These are phyloP conservation scores for Cardinalis cardinalis DNA, from an alignment of 2,113 vertebrate species.

Conservation along the genomic window DNA sequence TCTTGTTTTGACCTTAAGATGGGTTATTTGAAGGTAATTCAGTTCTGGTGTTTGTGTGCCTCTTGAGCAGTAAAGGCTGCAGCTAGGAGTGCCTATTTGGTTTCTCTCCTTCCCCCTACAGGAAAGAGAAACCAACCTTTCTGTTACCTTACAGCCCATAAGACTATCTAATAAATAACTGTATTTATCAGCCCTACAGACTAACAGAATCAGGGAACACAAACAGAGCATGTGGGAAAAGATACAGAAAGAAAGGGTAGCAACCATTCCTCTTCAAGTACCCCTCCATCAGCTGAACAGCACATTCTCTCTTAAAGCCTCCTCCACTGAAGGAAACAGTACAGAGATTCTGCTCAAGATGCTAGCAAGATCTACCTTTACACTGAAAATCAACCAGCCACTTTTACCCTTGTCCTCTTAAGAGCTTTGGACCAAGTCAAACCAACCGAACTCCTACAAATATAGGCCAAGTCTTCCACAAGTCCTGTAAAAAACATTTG, in stretches of 20 bases:
- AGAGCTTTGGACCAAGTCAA: background rate
- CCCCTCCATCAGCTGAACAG: background rate
- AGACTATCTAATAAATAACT: background rate
- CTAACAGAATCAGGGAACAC: accelerated
- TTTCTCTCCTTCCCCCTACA: background rate
- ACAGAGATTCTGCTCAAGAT: background rate
- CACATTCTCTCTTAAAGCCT: background rate
- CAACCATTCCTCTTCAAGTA: background rate
- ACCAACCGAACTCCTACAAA: background rate
- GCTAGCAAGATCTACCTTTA: background rate
- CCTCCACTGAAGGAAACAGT: background rate
- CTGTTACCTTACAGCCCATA: background rate
- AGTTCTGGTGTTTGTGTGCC: background rate
- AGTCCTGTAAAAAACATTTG: background rate
- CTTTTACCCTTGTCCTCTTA: background rate
- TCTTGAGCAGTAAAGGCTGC: background rate
- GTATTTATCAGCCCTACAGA: background rate
- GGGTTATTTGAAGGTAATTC: background rate
- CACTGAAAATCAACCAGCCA: background rate
- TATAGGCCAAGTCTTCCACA: accelerated
- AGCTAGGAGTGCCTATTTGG: background rate
- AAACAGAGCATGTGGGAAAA: background rate
- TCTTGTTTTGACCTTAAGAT: slow-evolving; percentile 1
- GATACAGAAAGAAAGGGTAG: background rate
- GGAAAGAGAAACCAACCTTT: background rate